These are phyloP conservation scores for Meganola albula DNA, from an alignment of 2,888 invertebrate species.

Conservation along the genomic window DNA sequence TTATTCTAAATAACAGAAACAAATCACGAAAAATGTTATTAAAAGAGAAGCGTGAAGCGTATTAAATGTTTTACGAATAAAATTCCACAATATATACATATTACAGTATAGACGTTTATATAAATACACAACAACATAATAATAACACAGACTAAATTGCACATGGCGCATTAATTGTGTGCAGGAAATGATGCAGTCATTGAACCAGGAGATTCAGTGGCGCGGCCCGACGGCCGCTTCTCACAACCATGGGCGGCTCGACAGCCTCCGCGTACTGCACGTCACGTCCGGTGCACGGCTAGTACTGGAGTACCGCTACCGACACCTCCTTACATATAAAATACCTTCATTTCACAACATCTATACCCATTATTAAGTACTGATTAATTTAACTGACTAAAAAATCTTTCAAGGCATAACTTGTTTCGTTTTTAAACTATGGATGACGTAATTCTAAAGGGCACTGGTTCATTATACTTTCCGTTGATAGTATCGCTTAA, in stretches of 20 bases:
- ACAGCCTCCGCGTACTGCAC: constrained; percentile 15
- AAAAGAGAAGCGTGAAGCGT: constrained; percentile 76
- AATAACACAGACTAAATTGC: constrained; percentile 77
- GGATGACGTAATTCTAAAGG: constrained; percentile 74
- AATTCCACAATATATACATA: constrained; percentile 77
- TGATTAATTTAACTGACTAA: constrained; percentile 73
- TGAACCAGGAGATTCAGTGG: constrained; percentile 73
- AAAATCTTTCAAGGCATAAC: constrained; percentile 73
- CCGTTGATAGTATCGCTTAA: constrained; percentile 63
- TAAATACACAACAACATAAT: constrained; percentile 77
- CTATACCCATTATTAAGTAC: constrained; percentile 71
- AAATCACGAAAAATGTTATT: constrained; percentile 71
- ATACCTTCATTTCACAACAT: constrained; percentile 49
- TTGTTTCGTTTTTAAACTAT: constrained; percentile 70
- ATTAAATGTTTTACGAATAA: constrained; percentile 72
- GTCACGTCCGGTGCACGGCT: constrained; percentile 19
- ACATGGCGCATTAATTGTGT: constrained; percentile 70
- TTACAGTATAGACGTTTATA: constrained; percentile 71
- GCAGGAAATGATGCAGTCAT: constrained; percentile 73
- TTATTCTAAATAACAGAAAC: constrained; percentile 78
- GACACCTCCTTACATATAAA: constrained; percentile 53
- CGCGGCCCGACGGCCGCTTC: constrained; percentile 42
- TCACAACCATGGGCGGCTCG: constrained; percentile 60
- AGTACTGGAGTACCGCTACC: constrained; percentile 45
- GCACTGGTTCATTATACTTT: constrained; percentile 74